Conservation (phyloP, 2,888 invertebrate species). For the Pachliopta kotzebuea region DNA sequence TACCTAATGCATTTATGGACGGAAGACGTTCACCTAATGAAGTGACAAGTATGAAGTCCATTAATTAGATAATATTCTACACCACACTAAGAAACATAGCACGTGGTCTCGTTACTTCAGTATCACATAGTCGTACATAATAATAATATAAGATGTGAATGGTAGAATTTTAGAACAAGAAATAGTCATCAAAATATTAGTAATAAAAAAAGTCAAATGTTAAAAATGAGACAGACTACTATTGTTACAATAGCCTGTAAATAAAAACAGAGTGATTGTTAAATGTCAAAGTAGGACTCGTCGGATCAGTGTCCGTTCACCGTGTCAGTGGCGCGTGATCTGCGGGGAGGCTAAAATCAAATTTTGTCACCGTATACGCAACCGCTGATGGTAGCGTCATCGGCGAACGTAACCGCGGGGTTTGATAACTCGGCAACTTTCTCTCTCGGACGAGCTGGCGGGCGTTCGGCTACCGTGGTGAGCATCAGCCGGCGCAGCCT, state of each 20-base stretch:
- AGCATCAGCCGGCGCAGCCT: constrained; percentile 46
- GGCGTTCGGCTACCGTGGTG: constrained; percentile 24
- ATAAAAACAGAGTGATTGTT: constrained; percentile 27
- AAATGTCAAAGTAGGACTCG: constrained; percentile 54
- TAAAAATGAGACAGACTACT: not conserved
- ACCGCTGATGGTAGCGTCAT: constrained; percentile 74
- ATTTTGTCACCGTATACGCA: constrained; percentile 74
- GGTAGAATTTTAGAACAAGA: too few species aligned
- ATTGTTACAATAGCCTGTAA: constrained; percentile 2
- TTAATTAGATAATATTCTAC: too few species aligned
- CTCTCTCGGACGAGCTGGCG: constrained; percentile 53
- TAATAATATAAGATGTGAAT: too few species aligned
- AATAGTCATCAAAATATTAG: too few species aligned
- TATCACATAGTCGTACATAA: too few species aligned
- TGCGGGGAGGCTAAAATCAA: constrained; percentile 36
- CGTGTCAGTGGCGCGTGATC: constrained; percentile 71
- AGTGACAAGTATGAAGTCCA: too few species aligned
- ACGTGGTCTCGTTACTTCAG: too few species aligned
- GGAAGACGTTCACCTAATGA: too few species aligned
- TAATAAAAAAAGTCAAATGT: not conserved
- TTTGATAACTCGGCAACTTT: constrained; percentile 77
- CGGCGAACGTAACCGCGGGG: constrained; percentile 73
- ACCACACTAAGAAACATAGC: too few species aligned
- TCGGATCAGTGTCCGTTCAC: constrained; percentile 49
- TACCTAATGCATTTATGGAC: too few species aligned